These are phyloP conservation scores for Sesia bembeciformis DNA, from an alignment of 2,888 invertebrate genomes.

Conservation along the genomic window DNA sequence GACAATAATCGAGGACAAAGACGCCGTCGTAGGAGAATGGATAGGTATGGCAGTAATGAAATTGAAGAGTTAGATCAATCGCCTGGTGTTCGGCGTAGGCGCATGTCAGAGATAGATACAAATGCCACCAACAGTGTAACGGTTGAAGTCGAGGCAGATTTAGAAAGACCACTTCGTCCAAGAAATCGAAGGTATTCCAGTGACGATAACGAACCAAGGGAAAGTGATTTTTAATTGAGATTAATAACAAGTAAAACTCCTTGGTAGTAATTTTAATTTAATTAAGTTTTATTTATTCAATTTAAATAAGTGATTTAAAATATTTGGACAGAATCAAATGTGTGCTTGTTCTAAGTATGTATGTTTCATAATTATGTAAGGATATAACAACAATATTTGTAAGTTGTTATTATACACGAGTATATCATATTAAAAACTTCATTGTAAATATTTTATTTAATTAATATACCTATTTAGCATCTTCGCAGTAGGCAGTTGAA, in stretches of 20 bases:
- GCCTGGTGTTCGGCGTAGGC: slow-evolving; percentile 54
- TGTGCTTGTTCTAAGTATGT: no score
- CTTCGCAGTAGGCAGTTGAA: no score
- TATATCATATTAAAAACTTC: no score
- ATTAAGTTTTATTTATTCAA: background rate
- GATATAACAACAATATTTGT: no score
- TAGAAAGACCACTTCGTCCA: slow-evolving; percentile 37
- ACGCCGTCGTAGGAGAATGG: slow-evolving; percentile 33
- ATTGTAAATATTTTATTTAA: no score
- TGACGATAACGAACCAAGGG: slow-evolving; percentile 56
- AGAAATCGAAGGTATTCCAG: slow-evolving; percentile 46
- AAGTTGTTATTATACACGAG: no score
- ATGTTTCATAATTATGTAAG: no score
- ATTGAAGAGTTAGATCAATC: slow-evolving; percentile 60
- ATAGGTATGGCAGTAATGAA: slow-evolving; percentile 60
- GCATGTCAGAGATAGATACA: slow-evolving; percentile 46
- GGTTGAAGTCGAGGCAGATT: slow-evolving; percentile 47
- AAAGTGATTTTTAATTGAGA: slow-evolving; percentile 50
- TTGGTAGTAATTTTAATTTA: background rate
- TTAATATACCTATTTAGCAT: no score
- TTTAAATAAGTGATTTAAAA: background rate
- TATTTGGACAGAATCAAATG: no score
- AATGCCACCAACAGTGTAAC: slow-evolving; percentile 29
- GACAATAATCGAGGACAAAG: slow-evolving; percentile 29
- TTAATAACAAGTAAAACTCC: background rate